Percentiles rank a stretch among this genome's conserved stretches.
Evolutionary conservation across 2,113 vertebrate species (phyloP).

Genomic region (Ifrita kowaldi): DNA sequence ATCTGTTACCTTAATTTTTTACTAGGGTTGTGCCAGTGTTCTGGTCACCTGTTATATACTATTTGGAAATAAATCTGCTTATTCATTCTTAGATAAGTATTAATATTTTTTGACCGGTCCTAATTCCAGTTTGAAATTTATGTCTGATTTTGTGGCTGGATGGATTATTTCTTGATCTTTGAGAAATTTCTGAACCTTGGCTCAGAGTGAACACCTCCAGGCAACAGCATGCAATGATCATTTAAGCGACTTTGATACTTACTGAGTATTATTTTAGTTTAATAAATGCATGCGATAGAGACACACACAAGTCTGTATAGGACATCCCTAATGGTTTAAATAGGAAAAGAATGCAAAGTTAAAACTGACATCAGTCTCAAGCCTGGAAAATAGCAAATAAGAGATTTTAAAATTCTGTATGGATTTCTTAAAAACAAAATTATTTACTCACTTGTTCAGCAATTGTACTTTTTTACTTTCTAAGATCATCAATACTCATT

Average conservation of each 20-base stretch:
- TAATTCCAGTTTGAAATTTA: not conserved
- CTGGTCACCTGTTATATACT: not conserved
- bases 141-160: not conserved
- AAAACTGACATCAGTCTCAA: not conserved
- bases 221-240: not conserved
- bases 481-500: not conserved
- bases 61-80: not conserved
- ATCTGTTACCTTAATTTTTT: not conserved
- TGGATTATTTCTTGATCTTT: not conserved
- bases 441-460: not conserved
- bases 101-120: not conserved
- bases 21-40: not conserved
- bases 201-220: not conserved
- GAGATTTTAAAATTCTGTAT: not conserved
- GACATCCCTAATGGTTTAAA: not conserved
- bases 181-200: not conserved
- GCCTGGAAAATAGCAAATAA: not conserved
- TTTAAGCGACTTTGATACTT: not conserved
- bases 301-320: not conserved
- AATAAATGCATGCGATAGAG: not conserved
- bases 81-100: not conserved
- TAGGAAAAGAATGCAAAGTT: not conserved
- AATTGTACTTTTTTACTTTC: not conserved
- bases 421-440: not conserved
- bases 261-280: not conserved